Conservation (phyloP, 2,113 vertebrate species). For the Ovis canadensis region DNA sequence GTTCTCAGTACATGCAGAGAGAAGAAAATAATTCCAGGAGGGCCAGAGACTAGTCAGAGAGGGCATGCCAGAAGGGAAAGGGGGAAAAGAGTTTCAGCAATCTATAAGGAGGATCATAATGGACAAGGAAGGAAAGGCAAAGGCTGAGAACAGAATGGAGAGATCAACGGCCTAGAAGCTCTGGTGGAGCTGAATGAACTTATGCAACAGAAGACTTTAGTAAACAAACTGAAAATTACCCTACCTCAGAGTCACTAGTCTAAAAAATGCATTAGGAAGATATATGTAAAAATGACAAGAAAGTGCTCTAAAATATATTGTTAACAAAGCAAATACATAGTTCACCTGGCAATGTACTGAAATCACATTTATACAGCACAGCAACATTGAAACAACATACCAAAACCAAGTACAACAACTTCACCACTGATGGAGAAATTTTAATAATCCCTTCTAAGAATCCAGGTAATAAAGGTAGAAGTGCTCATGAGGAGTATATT, state of each 20-base stretch:
- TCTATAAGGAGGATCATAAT: not conserved
- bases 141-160: not conserved
- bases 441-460: not conserved
- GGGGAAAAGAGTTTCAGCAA: not conserved
- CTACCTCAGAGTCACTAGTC: not conserved
- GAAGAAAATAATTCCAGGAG: not conserved
- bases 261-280: not conserved
- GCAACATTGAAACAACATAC: not conserved
- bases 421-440: not conserved
- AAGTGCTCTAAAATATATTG: not conserved
- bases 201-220: not conserved
- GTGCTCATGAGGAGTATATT: not conserved
- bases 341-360: not conserved
- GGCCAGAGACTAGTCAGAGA: not conserved
- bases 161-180: not conserved
- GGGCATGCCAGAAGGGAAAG: not conserved
- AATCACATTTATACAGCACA: not conserved
- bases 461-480: not conserved
- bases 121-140: not conserved
- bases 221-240: not conserved
- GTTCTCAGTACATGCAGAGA: too few relatives aligned
- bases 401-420: not conserved
- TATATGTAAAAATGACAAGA: not conserved
- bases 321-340: not conserved
- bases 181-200: not conserved